Base-by-base conservation (phyloP, 1,140 invertebrate species). In the Acromyrmex echinatior region DNA sequence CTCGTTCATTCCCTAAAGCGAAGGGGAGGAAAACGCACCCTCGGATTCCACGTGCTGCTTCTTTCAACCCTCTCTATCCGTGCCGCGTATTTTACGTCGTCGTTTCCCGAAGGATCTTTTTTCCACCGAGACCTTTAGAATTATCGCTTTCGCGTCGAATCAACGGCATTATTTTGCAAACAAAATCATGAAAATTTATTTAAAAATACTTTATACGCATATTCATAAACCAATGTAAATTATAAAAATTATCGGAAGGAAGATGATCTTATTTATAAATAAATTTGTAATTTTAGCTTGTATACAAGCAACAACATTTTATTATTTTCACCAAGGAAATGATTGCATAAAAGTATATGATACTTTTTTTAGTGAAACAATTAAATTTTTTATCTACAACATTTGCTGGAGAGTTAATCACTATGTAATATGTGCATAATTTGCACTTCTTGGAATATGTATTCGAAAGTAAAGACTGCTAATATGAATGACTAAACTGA, bases 1-100 rank as follows among this genome's bases (percentile, higher is more conserved):
- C 82, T 81, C 80, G 90, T 91, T 81, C 71, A 65, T 87, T 86
- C 86, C 86, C 81, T 90, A 90, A 91, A 90, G 87, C 86, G 63
- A 77, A 84, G 60, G 86, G 80, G 86, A 90, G 80, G 78, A 85
- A 87, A 87, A 39, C 88, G 65, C 76, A 80, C 62, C 35, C 51
- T 58, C 76, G 31, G 82, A 86, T 89, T 88, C 80, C 80, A 77
- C 86, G 86, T 73, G 86, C 49, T 56, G 74, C 82, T 78, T 76
- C 80, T 82, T 90, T 90, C 88, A 90, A 90, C 88, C 87, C 88
- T 90, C 88, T 28, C 85, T 82, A 53, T 74, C 68, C 70, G 51
- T 28, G 21, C 58, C 51, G 28, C 73, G 78, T 49, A 51, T 63
- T 87, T 70, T 73, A 65, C 60, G 73, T 58, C 80, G 56, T 76